Conservation (phyloP, 2,888 invertebrate genomes). For the Cenopis cana region DNA sequence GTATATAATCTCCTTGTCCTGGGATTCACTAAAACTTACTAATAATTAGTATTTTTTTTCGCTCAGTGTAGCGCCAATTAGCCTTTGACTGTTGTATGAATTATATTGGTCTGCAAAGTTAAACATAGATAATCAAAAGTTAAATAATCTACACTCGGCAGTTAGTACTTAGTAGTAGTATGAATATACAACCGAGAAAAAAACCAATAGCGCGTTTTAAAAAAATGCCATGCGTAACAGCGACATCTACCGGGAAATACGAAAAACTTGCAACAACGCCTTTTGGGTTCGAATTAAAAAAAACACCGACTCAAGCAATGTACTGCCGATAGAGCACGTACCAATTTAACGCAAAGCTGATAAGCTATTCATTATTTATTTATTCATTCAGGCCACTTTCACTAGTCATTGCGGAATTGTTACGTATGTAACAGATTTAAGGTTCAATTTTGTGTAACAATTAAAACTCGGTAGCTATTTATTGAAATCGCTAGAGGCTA, state of each 20-base stretch:
- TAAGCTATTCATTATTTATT: constrained; percentile 7
- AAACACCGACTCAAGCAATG: background rate
- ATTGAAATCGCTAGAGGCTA: constrained; percentile 34
- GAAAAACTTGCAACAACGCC: background rate
- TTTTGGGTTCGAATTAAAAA: background rate
- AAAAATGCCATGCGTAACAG: too few relatives aligned
- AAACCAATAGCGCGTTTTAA: too few relatives aligned
- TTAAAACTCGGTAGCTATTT: constrained; percentile 13
- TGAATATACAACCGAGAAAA: too few relatives aligned
- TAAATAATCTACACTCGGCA: too few relatives aligned
- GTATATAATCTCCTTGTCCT: too few relatives aligned
- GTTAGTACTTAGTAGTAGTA: too few relatives aligned
- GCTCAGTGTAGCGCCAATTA: too few relatives aligned
- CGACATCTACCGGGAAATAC: background rate
- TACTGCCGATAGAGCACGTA: constrained; percentile 12
- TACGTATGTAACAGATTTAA: background rate
- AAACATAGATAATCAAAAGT: too few relatives aligned
- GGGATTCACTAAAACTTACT: too few relatives aligned
- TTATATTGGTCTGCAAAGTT: too few relatives aligned
- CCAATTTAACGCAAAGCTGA: constrained; percentile 13
- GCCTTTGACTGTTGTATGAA: too few relatives aligned
- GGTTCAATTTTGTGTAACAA: background rate
- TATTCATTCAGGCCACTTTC: background rate
- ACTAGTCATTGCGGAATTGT: background rate
- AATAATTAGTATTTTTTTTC: too few relatives aligned